Conservation (phyloP, 2,888 invertebrate species). For the Chrysolina haemoptera region DNA sequence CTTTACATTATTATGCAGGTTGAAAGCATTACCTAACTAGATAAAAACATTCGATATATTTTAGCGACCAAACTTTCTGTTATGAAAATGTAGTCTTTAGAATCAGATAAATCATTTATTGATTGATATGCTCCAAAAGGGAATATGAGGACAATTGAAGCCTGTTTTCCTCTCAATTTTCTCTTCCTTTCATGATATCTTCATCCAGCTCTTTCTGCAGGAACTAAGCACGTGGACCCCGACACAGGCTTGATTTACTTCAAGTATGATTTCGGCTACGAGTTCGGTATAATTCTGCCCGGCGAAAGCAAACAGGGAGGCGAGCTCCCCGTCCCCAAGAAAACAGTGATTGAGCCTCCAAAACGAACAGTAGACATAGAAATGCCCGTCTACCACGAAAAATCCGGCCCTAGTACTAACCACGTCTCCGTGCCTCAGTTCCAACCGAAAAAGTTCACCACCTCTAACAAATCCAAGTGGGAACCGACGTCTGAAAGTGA, state of each 20-base stretch:
- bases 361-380: conserved; percentile 75
- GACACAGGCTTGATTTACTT: conserved; percentile 85
- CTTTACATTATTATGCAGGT: too few species aligned
- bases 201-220: conserved; percentile 65
- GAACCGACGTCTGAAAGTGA: conserved; percentile 77
- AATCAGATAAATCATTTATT: too few species aligned
- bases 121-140: not conserved
- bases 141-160: too few species aligned
- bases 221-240: conserved; percentile 83
- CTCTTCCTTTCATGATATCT: not conserved
- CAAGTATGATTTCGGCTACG: conserved; percentile 87
- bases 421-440: conserved; percentile 62
- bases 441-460: conserved; percentile 68
- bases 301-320: conserved; percentile 74
- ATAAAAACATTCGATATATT: too few species aligned
- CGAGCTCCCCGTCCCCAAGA: conserved; percentile 68
- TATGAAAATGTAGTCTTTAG: too few species aligned
- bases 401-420: conserved; percentile 54
- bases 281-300: conserved; percentile 82
- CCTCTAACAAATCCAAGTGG: conserved; percentile 72
- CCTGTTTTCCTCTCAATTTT: too few species aligned
- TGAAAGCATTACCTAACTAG: too few species aligned
- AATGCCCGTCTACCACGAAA: conserved; percentile 80
- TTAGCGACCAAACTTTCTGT: too few species aligned
- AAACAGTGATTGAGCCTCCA: conserved; percentile 71